These are phyloP conservation scores for Brachionus paranguensis DNA, from an alignment of 1,140 invertebrate genomes.

Conservation along the genomic window DNA sequence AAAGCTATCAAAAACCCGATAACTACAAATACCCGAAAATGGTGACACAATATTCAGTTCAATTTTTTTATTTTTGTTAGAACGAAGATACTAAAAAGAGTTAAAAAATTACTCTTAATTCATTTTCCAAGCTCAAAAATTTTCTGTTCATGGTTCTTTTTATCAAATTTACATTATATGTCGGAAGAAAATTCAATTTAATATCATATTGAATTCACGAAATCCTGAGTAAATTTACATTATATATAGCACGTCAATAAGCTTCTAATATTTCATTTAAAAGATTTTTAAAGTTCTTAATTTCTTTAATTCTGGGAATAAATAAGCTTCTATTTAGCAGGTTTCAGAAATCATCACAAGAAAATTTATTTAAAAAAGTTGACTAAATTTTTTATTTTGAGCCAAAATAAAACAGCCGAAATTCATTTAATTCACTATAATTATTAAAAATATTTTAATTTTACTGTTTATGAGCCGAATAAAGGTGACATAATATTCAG, in stretches of 20 bases:
- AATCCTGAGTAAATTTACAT: not conserved
- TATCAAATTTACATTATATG: not conserved
- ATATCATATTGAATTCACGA: not conserved
- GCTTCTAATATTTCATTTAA: not conserved
- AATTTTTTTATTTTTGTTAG: not conserved
- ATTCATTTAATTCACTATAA: no score
- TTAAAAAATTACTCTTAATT: not conserved
- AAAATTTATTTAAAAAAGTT: not conserved
- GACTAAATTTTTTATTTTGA: no score
- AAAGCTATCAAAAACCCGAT: no score
- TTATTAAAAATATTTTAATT: no score
- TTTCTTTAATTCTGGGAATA: not conserved
- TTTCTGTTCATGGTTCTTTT: not conserved
- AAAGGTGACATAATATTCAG: no score
- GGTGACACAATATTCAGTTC: not conserved
- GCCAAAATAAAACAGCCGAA: no score
- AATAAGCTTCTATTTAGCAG: not conserved
- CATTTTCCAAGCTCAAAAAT: not conserved
- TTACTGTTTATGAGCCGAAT: no score
- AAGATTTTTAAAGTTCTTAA: not conserved
- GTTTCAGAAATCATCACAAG: not conserved
- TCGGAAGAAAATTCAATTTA: not conserved
- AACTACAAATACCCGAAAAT: no score
- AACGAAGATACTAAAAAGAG: not conserved
- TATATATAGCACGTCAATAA: not conserved